Percentiles rank a stretch among this genome's conserved stretches.
Evolutionary conservation across 2,888 invertebrate genomes (phyloP).

Genomic region (Trachelus tabidus): DNA sequence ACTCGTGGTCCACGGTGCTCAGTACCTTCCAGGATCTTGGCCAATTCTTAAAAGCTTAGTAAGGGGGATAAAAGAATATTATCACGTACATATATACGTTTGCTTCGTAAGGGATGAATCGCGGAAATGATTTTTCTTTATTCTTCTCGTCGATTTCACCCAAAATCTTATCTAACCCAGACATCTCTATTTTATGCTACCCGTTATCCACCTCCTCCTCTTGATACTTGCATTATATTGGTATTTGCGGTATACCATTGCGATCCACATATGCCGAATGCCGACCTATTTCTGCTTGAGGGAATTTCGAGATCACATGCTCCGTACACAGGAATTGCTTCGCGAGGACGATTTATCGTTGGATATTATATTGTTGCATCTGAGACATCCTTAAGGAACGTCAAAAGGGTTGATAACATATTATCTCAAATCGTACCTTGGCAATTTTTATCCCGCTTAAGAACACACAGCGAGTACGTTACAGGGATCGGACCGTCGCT

Average conservation of each 20-base stretch:
- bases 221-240: constrained; percentile 33
- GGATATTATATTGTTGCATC: neutral
- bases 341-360: neutral
- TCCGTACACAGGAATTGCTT: neutral
- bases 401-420: neutral
- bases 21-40: neutral
- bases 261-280: neutral
- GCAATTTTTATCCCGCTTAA: neutral
- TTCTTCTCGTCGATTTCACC: neutral
- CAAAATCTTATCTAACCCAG: constrained; percentile 33
- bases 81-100: neutral
- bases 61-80: neutral
- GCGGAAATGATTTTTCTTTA: neutral
- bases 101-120: constrained; percentile 14
- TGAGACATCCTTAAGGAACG: neutral
- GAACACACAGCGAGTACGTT: neutral
- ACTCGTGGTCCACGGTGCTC: neutral
- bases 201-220: constrained; percentile 16
- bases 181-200: constrained; percentile 35
- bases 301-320: neutral
- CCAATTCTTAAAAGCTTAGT: neutral
- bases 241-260: constrained; percentile 7
- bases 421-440: neutral
- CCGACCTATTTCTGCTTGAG: constrained; percentile 24
- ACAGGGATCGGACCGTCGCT: neutral